Base-by-base conservation (phyloP, 2,113 vertebrate species). In the Meleagris gallopavo region DNA sequence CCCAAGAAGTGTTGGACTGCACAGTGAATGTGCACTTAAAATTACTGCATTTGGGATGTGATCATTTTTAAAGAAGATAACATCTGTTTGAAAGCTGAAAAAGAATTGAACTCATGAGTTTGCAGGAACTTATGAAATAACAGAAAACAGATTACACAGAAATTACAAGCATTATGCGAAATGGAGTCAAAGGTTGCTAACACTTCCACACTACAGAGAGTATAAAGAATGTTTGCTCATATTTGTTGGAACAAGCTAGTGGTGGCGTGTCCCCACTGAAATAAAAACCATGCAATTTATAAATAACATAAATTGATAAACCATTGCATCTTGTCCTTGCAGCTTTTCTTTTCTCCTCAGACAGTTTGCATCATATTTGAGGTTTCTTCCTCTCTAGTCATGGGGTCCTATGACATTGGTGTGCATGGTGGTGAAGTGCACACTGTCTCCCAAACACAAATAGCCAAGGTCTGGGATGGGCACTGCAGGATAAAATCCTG, bases 31-130 rank as follows among this genome's bases (percentile, higher is more conserved):
- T 90, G 94, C 96, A 95, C 95, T 96, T 95, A 94, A 96, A 90
- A 81, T 94, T 83, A 64, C 88, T 92, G 77, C 73, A 69, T 86
- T 93, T 65, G 61, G 55, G 76, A 86, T 88, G 69, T 38, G 65
- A 81, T 71, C 80, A 93, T 96, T 95, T 95, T 92, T 81, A 65
- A 96, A 81, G 55, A 83, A 67, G 86, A 96, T 92, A 96, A 95
- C 94, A 96, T 96, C 96, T 96, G 92, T 86, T 96, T 96, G 95
- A 96, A 96, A 94, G 83, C 94, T 78, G 90, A 93, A 69, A 61
- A 90, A 92, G 88, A 95, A 84, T 8, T 93, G 92, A 96, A 88
- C 79, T 96, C 88, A 96, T 86, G 46, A 29, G 10, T 86, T 95
- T 95, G 76, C 1, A 10, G 90, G 90, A 96, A 78, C 76, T 83